phyloP scores from a whole-genome alignment of 2,888 invertebrate species.

The Cheiracanthium punctorium region DNA sequence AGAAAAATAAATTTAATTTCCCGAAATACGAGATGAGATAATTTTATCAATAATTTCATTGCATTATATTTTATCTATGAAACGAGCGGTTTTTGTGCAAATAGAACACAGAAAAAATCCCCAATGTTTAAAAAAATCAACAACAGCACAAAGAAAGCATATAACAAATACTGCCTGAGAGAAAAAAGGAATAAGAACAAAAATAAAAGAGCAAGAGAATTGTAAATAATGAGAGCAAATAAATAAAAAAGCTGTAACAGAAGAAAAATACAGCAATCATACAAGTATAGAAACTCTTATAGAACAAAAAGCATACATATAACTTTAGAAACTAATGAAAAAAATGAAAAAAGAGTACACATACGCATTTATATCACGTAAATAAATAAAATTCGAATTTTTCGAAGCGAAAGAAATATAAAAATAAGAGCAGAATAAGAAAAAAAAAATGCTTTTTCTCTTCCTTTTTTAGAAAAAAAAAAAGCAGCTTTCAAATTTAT shows the following conservation, averaged over 20 bases:
- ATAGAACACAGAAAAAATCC: background rate
- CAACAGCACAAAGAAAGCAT: background rate
- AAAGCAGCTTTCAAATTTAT: conserved; percentile 64
- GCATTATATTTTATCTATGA: background rate
- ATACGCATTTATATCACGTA: conserved; percentile 41
- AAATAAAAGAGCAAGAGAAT: conserved; percentile 11
- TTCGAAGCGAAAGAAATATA: conserved; percentile 19
- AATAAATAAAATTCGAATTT: conserved; percentile 37
- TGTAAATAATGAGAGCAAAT: conserved; percentile 43
- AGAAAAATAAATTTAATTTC: conserved; percentile 10
- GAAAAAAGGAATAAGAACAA: too few species aligned
- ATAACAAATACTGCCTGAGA: background rate
- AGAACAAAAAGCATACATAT: conserved; percentile 20
- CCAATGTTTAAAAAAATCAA: background rate
- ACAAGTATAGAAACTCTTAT: conserved; percentile 6
- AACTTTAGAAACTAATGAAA: conserved; percentile 13
- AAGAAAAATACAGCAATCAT: conserved; percentile 11
- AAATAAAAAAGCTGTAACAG: conserved; percentile 12
- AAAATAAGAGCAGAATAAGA: conserved; percentile 31
- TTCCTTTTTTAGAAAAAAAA: background rate
- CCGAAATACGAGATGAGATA: background rate
- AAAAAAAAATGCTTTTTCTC: conserved; percentile 1
- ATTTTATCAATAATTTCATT: background rate
- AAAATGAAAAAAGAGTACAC: conserved; percentile 27
- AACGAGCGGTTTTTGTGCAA: too few species aligned